Base-by-base conservation (phyloP, 1,140 invertebrate genomes). In the Marisa cornuarietis region DNA sequence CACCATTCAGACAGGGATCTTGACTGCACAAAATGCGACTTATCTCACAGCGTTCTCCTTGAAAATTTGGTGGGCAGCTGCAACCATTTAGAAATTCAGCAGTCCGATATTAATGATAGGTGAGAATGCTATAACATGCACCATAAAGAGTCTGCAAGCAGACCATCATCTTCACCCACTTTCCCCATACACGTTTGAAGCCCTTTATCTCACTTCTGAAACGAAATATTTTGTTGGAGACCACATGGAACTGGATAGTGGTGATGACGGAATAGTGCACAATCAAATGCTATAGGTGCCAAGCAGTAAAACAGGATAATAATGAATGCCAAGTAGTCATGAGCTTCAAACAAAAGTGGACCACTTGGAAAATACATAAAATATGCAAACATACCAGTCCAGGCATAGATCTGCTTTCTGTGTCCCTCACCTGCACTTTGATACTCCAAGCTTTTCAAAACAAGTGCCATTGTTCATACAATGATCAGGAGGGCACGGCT, bases 391-490 rank as follows among this genome's bases (percentile, higher is more conserved):
- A 6, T 54, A 51, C 26, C 65, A 63, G 6, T 49, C 72, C 52
- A n/a, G 24, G 26, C 16, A 49, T 62, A 31, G 22, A 73, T 24
- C 26, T 24, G 20, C n/a, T 68, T 11, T 66, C 75, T 65, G 3
- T 18, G n/a, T 63, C 26, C 72, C 79, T 82, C 83, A 88, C 87
- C 78, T 83, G 86, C 93, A 94, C 71, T 89, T 87, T 31, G 85
- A 71, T 83, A 80, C 76, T 79, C 83, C 80, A 81, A 78, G 61
- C 79, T 76, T 63, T 81, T 82, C 49, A 78, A 88, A 84, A 88
- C 94, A 95, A 11, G 88, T 92, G 7, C 94, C 94, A 20, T 91
- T 91, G 86, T 94, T 94, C n/a, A 90, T 85, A 83, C 93, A 93
- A 81, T 92, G 93, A 31, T 90, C 87, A n/a, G 92, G 88, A 83